Evolutionary conservation across 2,113 vertebrate species (phyloP), one percentile per base, ranked within the genome.

Genomic region (Mionectes macconnelli): DNA sequence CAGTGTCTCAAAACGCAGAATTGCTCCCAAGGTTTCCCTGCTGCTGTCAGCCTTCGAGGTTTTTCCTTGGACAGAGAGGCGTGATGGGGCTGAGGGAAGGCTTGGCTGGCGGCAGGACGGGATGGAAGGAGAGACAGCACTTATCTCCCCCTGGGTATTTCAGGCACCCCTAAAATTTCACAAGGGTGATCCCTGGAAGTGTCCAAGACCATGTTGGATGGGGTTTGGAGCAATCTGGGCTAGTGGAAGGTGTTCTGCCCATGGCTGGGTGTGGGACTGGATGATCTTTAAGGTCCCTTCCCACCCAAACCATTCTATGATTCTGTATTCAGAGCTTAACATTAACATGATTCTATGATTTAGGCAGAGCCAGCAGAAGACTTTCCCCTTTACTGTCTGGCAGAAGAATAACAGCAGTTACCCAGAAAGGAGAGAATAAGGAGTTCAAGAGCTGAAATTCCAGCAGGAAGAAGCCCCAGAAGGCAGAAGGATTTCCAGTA

Each of bases 391-490:
- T 72, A 39, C 37, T 53, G 53, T 37, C 27, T 73, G 39, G 24
- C 42, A 62, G 50, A 42, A 49, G 53, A 76, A 76, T 21, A 23
- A 37, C 12, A 74, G 23, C 82, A 72, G 9, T 16, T 69, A 44
- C 9, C 20, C n/a, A 72, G 50, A 75, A 83, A 33, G 10, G 22
- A 73, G 57, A 55, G 49, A 82, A 79, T 49, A n/a, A 52, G 25
- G 40, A 84, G 60, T 69, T 83, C 53, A 93, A 87, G 69, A 73
- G 35, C 27, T 56, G 47, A 79, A 73, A 95, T 52, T 85, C 52
- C 44, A 49, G 20, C 22, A 44, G 53, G 24, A 89, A 45, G 13
- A 74, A 93, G 56, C 5, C 28, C 19, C 39, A 47, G 30, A 50
- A 12, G 53, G 68, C 60, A 87, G 16, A 63, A 62, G 7, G 13